Percentiles rank a stretch among this genome's conserved stretches.
Conservation (phyloP, 2,113 vertebrate genomes). For the Aphyosemion australe region DNA sequence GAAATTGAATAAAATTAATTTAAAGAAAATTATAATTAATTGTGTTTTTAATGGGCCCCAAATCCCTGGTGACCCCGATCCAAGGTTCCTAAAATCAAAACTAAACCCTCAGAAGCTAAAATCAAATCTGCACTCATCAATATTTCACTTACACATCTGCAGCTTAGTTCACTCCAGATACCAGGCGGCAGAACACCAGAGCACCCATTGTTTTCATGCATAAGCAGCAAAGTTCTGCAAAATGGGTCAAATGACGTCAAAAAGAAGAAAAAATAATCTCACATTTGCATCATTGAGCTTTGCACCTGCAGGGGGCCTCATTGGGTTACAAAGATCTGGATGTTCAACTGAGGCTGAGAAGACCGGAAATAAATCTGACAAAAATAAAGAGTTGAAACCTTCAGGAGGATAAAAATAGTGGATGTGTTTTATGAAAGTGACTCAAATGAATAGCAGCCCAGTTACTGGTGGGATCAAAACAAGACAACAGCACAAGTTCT, state of each 20-base stretch:
- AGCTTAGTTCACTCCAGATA: constrained; percentile 1
- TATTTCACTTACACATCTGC: constrained; percentile 1
- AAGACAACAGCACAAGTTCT: constrained; percentile 21
- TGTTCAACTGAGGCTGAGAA: constrained; percentile 18
- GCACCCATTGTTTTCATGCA: constrained; percentile 7
- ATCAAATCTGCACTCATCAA: too few species aligned
- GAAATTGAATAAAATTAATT: too few species aligned
- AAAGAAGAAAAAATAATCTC: constrained; percentile 53
- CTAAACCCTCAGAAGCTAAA: too few species aligned
- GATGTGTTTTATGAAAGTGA: not conserved
- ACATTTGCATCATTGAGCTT: constrained; percentile 41
- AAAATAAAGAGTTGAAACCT: not conserved
- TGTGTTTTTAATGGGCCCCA: too few species aligned
- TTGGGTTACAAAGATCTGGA: constrained; percentile 61
- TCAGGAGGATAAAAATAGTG: not conserved
- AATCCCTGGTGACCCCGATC: too few species aligned
- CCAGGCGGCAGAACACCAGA: constrained; percentile 21
- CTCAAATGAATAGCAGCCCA: not conserved
- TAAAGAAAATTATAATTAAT: too few species aligned
- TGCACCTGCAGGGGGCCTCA: constrained; percentile 72
- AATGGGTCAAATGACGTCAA: constrained; percentile 58
- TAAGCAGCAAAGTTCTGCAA: constrained; percentile 31
- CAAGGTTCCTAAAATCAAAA: too few species aligned
- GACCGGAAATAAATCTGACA: constrained; percentile 1
- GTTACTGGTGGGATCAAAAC: not conserved